Evolutionary conservation across 1,140 invertebrate species (phyloP), one percentile per base, ranked within the genome.

Genomic region (Drosophila albomicans): DNA sequence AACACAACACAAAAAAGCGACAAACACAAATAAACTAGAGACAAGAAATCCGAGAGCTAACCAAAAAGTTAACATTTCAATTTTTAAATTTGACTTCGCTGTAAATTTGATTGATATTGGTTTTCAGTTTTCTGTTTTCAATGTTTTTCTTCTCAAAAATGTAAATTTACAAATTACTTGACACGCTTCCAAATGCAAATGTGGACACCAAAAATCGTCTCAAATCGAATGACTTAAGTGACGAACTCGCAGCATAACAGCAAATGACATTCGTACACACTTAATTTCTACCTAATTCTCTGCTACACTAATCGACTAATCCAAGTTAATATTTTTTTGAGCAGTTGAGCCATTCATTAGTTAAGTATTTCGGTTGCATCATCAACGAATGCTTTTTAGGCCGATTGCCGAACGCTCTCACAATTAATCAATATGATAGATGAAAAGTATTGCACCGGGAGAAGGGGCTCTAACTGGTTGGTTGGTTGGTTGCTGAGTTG

Each of bases 31-130:
- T 54, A 43, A 68, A 63, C 67, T 65, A 35, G 69, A 4, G 3
- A 64, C 75, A 32, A 74, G 73, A 82, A 81, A 59, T 57, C 62
- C 43, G 10, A 70, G 54, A 66, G 56, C 45, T 32, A 35, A 74
- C 6, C 32, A 41, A 43, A 30, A 62, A 79, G 70, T 77, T 78
- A 87, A 87, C 84, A 78, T 87, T 87, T 87, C 67, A 88, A 84
- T 82, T 72, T 76, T 70, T 75, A 62, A 52, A 67, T 57, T 61
- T 49, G 28, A 35, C 57, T 79, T 11, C 62, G 41, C 5, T 78
- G 64, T 70, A 20, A 41, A 28, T 84, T 71, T 85, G 81, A 88
- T 87, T 87, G 85, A 87, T 85, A 81, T 84, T 85, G n/a, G 65
- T 61, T 49, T 75, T 48, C 49, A 59, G 8, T 16, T 20, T 3